Conservation (phyloP, 2,113 vertebrate species). For the Cebus imitator region DNA sequence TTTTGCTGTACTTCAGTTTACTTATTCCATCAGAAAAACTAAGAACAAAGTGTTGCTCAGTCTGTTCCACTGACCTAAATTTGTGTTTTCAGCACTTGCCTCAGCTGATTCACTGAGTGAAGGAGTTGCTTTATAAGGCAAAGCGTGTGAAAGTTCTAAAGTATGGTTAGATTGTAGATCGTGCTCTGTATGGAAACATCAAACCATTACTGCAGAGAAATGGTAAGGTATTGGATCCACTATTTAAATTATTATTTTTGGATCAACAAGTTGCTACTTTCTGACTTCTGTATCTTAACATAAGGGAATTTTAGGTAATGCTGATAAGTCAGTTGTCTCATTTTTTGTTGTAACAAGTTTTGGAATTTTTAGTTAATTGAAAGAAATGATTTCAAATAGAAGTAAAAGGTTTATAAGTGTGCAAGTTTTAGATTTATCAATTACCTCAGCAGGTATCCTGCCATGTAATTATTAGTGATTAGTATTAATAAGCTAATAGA, state of each 20-base stretch:
- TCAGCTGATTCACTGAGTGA: background rate
- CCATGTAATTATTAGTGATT: slow-evolving; percentile 71
- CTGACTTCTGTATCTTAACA: background rate
- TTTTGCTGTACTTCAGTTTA: background rate
- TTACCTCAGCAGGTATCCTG: slow-evolving; percentile 82
- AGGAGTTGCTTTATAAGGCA: background rate
- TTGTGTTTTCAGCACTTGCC: background rate
- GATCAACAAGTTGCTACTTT: background rate
- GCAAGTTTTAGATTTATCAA: slow-evolving; percentile 61
- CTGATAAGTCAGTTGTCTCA: background rate
- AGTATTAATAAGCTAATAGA: slow-evolving; percentile 58
- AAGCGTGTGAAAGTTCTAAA: background rate
- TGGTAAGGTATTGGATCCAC: background rate
- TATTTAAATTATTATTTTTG: slow-evolving; percentile 14
- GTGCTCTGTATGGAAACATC: accelerated
- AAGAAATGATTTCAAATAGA: slow-evolving; percentile 78
- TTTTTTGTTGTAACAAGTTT: slow-evolving; percentile 45
- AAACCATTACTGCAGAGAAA: background rate
- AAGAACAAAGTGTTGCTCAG: background rate
- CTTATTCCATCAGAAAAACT: slow-evolving; percentile 36
- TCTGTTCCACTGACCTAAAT: background rate
- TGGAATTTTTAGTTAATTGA: slow-evolving; percentile 71
- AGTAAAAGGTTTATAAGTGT: slow-evolving; percentile 52
- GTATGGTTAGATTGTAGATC: background rate
- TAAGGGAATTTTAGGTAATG: background rate